These are phyloP conservation scores for Plectrocnemia conspersa DNA, from an alignment of 1,140 invertebrate genomes.

Conservation along the genomic window DNA sequence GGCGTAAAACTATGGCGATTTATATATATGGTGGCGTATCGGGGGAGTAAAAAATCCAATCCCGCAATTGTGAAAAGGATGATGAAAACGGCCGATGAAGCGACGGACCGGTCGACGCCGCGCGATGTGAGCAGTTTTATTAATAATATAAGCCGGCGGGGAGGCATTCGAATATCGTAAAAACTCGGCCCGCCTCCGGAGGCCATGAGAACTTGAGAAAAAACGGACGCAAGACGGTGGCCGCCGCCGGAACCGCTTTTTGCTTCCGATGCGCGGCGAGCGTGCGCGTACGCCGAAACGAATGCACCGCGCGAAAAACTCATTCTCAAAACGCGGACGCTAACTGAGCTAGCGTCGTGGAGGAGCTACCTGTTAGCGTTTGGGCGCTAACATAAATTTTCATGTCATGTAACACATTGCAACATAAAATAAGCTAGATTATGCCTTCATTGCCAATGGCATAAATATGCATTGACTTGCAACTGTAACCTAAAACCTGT, in stretches of 20 bases:
- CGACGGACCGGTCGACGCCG: not conserved
- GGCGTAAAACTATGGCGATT: too few relatives aligned
- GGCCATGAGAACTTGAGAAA: conserved; percentile 20
- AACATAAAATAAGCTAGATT: too few relatives aligned
- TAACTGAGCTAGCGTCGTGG: too few relatives aligned
- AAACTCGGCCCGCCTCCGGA: conserved; percentile 7
- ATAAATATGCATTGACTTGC: too few relatives aligned
- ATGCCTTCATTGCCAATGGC: too few relatives aligned
- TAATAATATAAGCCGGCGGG: conserved; percentile 8
- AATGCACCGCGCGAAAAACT: not conserved
- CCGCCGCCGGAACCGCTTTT: conserved; percentile 15
- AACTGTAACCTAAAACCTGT: too few relatives aligned
- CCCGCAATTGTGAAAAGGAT: not conserved
- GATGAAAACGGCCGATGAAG: not conserved
- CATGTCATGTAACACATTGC: too few relatives aligned
- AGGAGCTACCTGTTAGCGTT: too few relatives aligned
- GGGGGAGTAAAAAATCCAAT: not conserved
- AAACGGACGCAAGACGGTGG: conserved; percentile 10
- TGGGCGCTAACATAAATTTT: too few relatives aligned
- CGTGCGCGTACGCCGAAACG: not conserved
- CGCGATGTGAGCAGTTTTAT: not conserved
- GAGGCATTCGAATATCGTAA: conserved; percentile 9
- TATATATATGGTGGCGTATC: not conserved
- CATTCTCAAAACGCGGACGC: conserved; percentile 1
- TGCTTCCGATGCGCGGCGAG: not conserved